Evolutionary conservation across 2,113 vertebrate genomes (phyloP).

Genomic region (Hyaena hyaena): DNA sequence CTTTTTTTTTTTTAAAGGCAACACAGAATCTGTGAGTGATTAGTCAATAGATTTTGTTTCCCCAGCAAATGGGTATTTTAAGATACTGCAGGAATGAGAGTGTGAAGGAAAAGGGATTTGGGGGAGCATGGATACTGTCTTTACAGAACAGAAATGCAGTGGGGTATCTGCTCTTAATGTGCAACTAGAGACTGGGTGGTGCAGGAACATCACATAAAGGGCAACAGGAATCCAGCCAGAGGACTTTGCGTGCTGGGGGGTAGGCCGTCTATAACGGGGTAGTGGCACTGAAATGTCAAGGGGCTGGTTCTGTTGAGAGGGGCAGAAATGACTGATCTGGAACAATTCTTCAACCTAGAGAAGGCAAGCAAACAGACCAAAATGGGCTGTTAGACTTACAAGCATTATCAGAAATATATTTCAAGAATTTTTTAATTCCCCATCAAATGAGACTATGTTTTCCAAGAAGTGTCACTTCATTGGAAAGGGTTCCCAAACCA

Average conservation of each 20-base stretch:
- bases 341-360: not conserved
- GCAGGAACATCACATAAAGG: not conserved
- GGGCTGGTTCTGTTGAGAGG: not conserved
- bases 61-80: not conserved
- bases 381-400: not conserved
- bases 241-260: rapidly evolving
- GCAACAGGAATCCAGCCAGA: too few relatives aligned
- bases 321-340: not conserved
- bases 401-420: not conserved
- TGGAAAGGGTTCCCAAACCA: not conserved
- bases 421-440: not conserved
- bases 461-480: not conserved
- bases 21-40: not conserved
- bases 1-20: not conserved
- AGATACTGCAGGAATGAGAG: not conserved
- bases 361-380: not conserved
- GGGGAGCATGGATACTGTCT: not conserved
- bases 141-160: not conserved
- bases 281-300: not conserved
- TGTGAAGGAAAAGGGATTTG: not conserved
- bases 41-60: not conserved
- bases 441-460: not conserved
- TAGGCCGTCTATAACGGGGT: rapidly evolving
- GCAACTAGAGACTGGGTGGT: not conserved
- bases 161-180: not conserved